Conservation (phyloP, 2,888 invertebrate species). For the Gastrophysa polygoni region DNA sequence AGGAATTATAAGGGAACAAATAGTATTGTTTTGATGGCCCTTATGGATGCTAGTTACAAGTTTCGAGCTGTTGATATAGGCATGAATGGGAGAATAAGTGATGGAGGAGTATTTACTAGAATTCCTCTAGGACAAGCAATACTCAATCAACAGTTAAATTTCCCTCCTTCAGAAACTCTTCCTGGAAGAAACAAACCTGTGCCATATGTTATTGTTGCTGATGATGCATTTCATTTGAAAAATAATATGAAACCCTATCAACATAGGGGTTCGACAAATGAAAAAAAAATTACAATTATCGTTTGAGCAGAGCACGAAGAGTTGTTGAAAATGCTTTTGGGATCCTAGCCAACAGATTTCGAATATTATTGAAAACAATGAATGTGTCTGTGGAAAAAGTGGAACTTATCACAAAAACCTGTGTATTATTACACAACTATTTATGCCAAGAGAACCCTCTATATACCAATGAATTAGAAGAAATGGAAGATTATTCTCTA, state of each 20-base stretch:
- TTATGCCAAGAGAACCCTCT: background rate
- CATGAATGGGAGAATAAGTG: background rate
- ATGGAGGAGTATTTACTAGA: background rate
- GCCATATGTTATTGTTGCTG: background rate
- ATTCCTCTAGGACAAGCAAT: background rate
- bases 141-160: background rate
- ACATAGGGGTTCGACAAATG: background rate
- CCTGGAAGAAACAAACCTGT: background rate
- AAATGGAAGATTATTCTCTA: background rate
- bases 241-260: background rate
- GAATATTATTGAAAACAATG: background rate
- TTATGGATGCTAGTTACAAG: background rate
- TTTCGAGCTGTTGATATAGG: background rate
- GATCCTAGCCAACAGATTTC: background rate
- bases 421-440: background rate
- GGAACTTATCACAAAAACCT: background rate
- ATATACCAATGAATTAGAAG: background rate
- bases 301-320: background rate
- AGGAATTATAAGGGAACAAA: too few relatives aligned
- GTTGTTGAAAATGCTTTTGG: too few relatives aligned
- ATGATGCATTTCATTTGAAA: background rate
- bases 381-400: background rate
- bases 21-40: background rate
- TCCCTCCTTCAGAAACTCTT: background rate
- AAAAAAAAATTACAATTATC: background rate